phyloP scores from a whole-genome alignment of 2,113 vertebrate species.

The Lycocorax pyrrhopterus region DNA sequence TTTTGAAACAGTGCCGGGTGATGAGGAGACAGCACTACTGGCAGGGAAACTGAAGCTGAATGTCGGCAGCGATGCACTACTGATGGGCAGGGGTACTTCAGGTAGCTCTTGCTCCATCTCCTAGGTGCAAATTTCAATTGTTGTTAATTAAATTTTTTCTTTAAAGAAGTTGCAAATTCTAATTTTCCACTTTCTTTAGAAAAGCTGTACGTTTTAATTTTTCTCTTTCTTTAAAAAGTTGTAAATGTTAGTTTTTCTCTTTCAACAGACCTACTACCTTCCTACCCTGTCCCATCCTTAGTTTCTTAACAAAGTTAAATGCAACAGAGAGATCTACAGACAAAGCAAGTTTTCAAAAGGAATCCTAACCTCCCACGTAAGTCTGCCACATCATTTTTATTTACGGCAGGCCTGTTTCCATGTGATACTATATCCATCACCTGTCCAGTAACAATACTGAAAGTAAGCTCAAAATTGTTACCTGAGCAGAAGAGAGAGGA shows the following conservation, averaged over 20 bases:
- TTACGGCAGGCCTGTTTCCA: not conserved
- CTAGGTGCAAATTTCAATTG: conserved; percentile 50
- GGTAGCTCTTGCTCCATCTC: conserved; percentile 82
- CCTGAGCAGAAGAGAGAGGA: not conserved
- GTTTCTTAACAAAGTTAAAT: not conserved
- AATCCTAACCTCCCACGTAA: not conserved
- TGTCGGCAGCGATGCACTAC: conserved; percentile 78
- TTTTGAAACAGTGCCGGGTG: conserved; percentile 50
- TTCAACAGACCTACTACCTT: not conserved
- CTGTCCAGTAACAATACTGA: not conserved
- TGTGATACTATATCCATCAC: fast-evolving
- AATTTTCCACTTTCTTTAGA: not conserved
- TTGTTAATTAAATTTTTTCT: not conserved
- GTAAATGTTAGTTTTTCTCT: not conserved
- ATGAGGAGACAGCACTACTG: conserved; percentile 52
- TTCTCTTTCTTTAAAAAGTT: not conserved
- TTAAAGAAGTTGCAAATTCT: not conserved
- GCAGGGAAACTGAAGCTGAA: conserved; percentile 82
- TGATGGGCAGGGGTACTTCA: conserved; percentile 84
- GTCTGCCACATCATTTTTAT: not conserved
- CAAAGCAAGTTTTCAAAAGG: not conserved
- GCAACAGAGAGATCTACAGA: not conserved
- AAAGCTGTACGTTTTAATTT: not conserved
- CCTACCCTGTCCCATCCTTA: not conserved
- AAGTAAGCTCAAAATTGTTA: not conserved